These are phyloP conservation scores for Cecidostiba fungosa DNA, from an alignment of 2,888 invertebrate genomes.

Conservation along the genomic window DNA sequence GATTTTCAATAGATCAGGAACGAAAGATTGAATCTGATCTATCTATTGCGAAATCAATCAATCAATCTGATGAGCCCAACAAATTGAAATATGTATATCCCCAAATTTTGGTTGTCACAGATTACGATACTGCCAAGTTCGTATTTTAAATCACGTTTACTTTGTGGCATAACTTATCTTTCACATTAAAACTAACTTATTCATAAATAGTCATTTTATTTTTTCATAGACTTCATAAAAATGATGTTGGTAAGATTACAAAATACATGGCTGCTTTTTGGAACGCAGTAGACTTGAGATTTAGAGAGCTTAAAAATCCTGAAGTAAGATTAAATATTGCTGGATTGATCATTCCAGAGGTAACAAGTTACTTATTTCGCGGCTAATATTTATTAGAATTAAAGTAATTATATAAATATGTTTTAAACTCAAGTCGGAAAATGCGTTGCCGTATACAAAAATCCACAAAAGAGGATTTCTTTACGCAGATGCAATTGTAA, in stretches of 20 bases:
- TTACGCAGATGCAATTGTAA: too few relatives aligned
- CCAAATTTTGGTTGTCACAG: slow-evolving; percentile 35
- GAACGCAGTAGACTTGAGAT: slow-evolving; percentile 56
- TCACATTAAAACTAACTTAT: neutral
- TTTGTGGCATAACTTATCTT: too few relatives aligned
- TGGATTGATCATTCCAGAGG: slow-evolving; percentile 47
- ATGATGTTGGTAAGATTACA: neutral
- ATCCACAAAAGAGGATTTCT: too few relatives aligned
- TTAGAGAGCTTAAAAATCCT: slow-evolving; percentile 36
- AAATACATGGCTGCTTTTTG: slow-evolving; percentile 51
- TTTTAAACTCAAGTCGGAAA: too few relatives aligned
- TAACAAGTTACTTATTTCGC: neutral
- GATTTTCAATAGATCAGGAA: too few relatives aligned
- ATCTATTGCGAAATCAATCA: too few relatives aligned
- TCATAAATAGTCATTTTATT: slow-evolving; percentile 4
- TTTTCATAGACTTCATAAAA: slow-evolving; percentile 17
- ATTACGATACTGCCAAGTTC: slow-evolving; percentile 51
- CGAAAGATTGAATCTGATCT: too few relatives aligned
- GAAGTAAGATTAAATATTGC: slow-evolving; percentile 46
- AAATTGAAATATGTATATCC: slow-evolving; percentile 37
- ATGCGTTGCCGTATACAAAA: too few relatives aligned
- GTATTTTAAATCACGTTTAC: neutral
- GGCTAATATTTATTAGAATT: neutral
- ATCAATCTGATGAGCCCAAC: neutral
- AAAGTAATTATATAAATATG: neutral